Conservation (phyloP, 2,888 invertebrate species). For the Asteroscopus sphinx region DNA sequence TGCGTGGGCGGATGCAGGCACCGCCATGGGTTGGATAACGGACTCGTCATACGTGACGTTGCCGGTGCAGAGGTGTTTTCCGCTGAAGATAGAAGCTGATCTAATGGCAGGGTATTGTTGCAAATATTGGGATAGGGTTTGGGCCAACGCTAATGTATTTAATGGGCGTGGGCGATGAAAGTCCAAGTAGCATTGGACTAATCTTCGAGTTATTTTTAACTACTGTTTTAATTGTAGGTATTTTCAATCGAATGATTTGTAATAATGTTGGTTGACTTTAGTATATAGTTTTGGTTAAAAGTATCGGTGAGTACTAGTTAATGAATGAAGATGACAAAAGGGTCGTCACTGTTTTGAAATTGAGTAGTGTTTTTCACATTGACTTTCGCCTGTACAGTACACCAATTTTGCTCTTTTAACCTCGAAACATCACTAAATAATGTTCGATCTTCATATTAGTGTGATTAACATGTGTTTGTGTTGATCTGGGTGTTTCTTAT, state of each 20-base stretch:
- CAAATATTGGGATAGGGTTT: slow-evolving; percentile 63
- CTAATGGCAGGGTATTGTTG: slow-evolving; percentile 66
- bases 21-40: slow-evolving; percentile 80
- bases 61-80: slow-evolving; percentile 88
- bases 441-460: too few species aligned
- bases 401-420: too few species aligned
- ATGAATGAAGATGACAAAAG: too few species aligned
- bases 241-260: background rate
- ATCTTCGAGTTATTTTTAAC: slow-evolving; percentile 6
- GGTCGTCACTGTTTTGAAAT: too few species aligned
- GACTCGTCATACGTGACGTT: slow-evolving; percentile 82
- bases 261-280: background rate
- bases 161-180: slow-evolving; percentile 17
- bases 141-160: slow-evolving; percentile 36
- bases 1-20: slow-evolving; percentile 82
- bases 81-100: slow-evolving; percentile 84
- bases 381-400: too few species aligned
- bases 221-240: background rate
- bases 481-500: too few species aligned
- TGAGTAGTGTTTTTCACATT: too few species aligned
- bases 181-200: slow-evolving; percentile 9
- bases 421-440: too few species aligned
- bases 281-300: too few species aligned
- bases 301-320: too few species aligned
- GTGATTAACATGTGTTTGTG: too few species aligned